Evolutionary conservation across 2,113 vertebrate species (phyloP).

Genomic region (Pygathrix nemaeus): DNA sequence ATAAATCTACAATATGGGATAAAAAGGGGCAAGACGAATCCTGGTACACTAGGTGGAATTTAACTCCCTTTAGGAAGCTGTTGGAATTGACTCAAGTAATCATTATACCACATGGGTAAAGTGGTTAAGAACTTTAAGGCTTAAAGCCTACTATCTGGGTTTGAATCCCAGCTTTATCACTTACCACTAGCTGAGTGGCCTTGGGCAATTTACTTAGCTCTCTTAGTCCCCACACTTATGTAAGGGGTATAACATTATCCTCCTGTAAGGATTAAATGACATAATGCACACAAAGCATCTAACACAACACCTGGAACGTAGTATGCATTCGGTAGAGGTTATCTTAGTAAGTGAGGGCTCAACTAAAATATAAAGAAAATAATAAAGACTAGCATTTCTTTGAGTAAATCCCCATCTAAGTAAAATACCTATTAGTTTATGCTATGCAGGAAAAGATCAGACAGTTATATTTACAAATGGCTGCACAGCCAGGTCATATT

Average conservation of each 20-base stretch:
- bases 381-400: background rate
- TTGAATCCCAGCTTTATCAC: background rate
- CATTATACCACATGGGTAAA: background rate
- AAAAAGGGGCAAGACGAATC: background rate
- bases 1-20: rapidly evolving
- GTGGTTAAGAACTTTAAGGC: background rate
- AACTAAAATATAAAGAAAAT: background rate
- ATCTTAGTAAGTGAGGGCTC: background rate
- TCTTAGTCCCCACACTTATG: background rate
- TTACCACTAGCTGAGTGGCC: too few species aligned
- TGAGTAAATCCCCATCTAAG: background rate
- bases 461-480: background rate
- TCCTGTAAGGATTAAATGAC: background rate
- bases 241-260: background rate
- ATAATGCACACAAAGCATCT: background rate
- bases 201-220: background rate
- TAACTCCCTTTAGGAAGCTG: background rate
- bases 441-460: background rate
- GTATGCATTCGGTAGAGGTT: background rate
- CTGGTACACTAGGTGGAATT: background rate
- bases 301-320: background rate
- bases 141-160: background rate
- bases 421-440: background rate
- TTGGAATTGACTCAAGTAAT: background rate
- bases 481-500: background rate